A percentile compares a stretch with the other conserved stretches of the same genome.
Conservation (phyloP, 1,140 invertebrate genomes). For the Megalopta genalis region DNA sequence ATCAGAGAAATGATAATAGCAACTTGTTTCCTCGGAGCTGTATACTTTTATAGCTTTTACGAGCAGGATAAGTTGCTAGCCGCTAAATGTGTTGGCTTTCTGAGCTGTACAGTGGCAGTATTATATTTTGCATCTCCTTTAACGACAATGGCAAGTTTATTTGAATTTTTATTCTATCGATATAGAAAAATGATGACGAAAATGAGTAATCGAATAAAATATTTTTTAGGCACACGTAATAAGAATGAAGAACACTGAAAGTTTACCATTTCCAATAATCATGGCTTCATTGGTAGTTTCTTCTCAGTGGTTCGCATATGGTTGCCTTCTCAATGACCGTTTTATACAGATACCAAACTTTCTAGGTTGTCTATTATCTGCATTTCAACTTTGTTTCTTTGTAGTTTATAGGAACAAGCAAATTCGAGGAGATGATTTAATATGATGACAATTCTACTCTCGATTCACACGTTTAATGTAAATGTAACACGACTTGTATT, state of each 20-base stretch:
- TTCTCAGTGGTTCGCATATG: constrained; percentile 88
- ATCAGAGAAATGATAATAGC: constrained; percentile 78
- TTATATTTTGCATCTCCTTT: constrained; percentile 90
- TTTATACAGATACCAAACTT: constrained; percentile 89
- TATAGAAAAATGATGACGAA: too few relatives aligned
- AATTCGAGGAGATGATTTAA: constrained; percentile 61
- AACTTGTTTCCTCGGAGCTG: constrained; percentile 70
- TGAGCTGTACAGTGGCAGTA: constrained; percentile 87
- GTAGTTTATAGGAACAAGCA: constrained; percentile 83
- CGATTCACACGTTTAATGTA: neutral
- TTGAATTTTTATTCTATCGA: neutral
- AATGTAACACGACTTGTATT: constrained; percentile 4
- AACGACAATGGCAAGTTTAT: constrained; percentile 83
- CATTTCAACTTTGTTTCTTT: constrained; percentile 86
- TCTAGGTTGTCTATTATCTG: constrained; percentile 84
- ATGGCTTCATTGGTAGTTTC: constrained; percentile 87
- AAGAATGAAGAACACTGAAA: constrained; percentile 86
- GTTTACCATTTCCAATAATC: constrained; percentile 89
- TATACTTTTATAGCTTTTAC: constrained; percentile 77
- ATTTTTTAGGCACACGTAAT: constrained; percentile 85
- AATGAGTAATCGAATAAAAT: constrained; percentile 10
- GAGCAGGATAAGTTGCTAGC: constrained; percentile 71
- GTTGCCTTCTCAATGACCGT: constrained; percentile 84
- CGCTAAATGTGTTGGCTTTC: constrained; percentile 80
- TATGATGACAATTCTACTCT: constrained; percentile 53